Evolutionary conservation across 1,140 invertebrate genomes (phyloP), one percentile per base, ranked within the genome.

Genomic region (Paramacrobiotus metropolitanus): DNA sequence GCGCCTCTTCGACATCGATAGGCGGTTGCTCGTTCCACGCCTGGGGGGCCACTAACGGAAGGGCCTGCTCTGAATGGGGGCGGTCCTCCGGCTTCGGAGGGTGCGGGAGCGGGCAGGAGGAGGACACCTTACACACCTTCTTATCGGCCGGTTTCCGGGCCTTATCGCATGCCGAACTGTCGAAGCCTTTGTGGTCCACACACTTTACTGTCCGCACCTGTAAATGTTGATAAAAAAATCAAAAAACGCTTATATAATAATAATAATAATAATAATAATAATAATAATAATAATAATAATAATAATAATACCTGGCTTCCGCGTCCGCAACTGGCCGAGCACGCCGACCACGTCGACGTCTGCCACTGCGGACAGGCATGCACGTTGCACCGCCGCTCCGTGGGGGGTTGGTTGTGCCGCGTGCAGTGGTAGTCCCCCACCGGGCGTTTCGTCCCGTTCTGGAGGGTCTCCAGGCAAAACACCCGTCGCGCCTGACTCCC

Each of bases 301-400:
- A n/a, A n/a, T n/a, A n/a, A n/a, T n/a, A n/a, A n/a, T n/a, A n/a
- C n/a, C n/a, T n/a, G n/a, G n/a, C 9, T 74, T 0, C 87, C 86
- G n/a, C 66, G 61, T 2, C 86, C 87, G 68, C 87, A 91, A 1
- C 81, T 82, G 4, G 82, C 82, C n/a, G 86, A 88, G 69, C 87
- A 40, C 9, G 34, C n/a, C 21, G 55, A 59, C 55, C 55, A 59
- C 21, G 21, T 9, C 55, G 21, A 21, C 9, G 55, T 24, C 55
- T 59, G 21, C 87, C 87, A 92, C 66, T 79, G 79, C 1, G 87
- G 69, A 73, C 87, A 92, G 30, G 83, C 81, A 62, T 84, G 78
- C 31, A 80, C 77, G 70, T 86, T 87, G 73, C 87, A 92, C 20
- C 78, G 76, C 69, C 87, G 84, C 67, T 85, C 78, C 62, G 78